Conservation (phyloP, 2,888 invertebrate species). For the Tenthredo amoena region DNA sequence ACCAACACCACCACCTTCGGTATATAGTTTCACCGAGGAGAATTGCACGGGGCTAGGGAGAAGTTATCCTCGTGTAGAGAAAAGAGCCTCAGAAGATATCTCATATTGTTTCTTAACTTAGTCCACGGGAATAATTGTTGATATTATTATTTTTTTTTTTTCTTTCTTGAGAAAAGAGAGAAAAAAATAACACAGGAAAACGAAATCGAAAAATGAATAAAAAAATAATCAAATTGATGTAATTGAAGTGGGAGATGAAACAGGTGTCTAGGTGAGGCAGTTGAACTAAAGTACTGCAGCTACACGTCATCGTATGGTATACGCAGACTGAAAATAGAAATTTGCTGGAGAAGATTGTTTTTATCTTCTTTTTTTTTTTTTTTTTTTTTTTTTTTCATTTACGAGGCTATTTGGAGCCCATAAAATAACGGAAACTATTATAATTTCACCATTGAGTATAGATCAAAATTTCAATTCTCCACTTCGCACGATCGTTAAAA, state of each 20-base stretch:
- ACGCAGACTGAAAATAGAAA: neutral
- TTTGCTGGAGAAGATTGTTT: neutral
- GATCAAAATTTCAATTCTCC: neutral
- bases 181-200: neutral
- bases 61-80: conserved; percentile 1
- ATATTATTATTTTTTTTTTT: neutral
- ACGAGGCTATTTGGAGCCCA: neutral
- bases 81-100: neutral
- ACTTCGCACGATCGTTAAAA: neutral
- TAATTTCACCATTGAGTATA: neutral
- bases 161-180: no score
- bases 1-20: conserved; percentile 30
- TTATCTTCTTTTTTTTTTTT: neutral
- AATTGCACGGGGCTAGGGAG: neutral
- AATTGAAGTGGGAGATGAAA: neutral
- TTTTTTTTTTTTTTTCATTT: neutral
- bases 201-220: neutral
- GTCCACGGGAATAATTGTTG: neutral
- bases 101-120: neutral
- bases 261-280: neutral
- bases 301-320: neutral
- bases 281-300: neutral
- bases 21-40: neutral
- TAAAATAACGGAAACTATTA: neutral
- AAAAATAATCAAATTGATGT: neutral